These are phyloP conservation scores for Melieria picta DNA, from an alignment of 2,888 invertebrate species.

Conservation along the genomic window DNA sequence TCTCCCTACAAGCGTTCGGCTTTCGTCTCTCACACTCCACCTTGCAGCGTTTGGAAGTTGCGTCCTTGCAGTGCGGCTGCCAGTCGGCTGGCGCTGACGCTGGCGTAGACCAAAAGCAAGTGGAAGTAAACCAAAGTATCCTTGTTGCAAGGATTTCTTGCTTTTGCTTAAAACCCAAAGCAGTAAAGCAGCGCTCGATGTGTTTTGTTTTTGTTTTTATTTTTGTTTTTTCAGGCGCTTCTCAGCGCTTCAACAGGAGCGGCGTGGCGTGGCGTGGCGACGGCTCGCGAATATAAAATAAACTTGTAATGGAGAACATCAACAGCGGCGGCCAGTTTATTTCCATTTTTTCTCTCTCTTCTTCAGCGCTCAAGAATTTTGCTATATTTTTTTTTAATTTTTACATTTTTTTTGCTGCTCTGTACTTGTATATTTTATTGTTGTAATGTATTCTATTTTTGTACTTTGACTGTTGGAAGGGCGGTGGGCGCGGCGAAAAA, in stretches of 20 bases:
- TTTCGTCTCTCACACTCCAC: too few species aligned
- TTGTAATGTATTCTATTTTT: constrained; percentile 22
- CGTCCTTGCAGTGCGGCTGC: too few species aligned
- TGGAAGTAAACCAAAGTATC: constrained; percentile 22
- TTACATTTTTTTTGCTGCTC: constrained; percentile 1
- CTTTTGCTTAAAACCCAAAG: neutral
- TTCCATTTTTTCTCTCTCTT: constrained; percentile 25
- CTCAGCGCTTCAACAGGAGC: too few species aligned
- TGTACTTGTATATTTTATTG: neutral
- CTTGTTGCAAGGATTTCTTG: constrained; percentile 20
- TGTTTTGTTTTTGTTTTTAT: neutral
- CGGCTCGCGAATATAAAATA: constrained; percentile 26
- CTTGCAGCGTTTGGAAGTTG: too few species aligned
- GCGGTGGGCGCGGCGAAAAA: neutral
- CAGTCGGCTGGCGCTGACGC: neutral
- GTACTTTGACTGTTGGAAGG: neutral
- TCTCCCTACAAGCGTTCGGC: neutral
- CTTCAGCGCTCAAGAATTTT: constrained; percentile 36
- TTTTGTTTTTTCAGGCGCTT: neutral
- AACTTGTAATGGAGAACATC: constrained; percentile 40
- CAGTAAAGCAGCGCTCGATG: neutral
- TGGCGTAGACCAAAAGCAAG: constrained; percentile 13
- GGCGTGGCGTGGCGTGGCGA: constrained; percentile 31
- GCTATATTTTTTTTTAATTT: constrained; percentile 17
- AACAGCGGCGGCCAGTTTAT: constrained; percentile 24